These are phyloP conservation scores for Metellina segmentata DNA, from an alignment of 2,888 invertebrate species.

Conservation along the genomic window DNA sequence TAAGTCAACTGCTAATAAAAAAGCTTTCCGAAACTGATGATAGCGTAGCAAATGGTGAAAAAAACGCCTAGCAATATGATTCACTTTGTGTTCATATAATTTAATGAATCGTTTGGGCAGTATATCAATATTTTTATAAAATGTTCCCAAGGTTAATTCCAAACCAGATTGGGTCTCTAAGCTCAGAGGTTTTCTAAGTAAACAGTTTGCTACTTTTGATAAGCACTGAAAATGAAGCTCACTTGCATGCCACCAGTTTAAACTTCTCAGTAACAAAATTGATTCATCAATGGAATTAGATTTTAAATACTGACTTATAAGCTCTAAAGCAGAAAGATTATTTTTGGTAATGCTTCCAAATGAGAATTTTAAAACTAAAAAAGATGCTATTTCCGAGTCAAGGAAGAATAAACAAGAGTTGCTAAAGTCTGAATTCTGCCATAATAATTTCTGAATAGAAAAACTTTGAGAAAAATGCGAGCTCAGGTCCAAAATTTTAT, in stretches of 20 bases:
- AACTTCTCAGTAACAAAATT: slow-evolving; percentile 85
- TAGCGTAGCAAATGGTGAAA: slow-evolving; percentile 77
- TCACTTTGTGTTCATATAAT: slow-evolving; percentile 88
- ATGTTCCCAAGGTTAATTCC: slow-evolving; percentile 90
- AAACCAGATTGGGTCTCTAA: slow-evolving; percentile 86
- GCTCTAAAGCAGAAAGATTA: slow-evolving; percentile 84
- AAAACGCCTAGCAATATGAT: slow-evolving; percentile 87
- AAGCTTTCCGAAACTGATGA: slow-evolving; percentile 77
- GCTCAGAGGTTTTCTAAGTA: slow-evolving; percentile 84
- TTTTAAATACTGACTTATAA: slow-evolving; percentile 86
- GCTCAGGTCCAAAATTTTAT: slow-evolving; percentile 86
- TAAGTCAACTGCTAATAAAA: slow-evolving; percentile 78
- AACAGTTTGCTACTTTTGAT: slow-evolving; percentile 87
- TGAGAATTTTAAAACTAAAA: slow-evolving; percentile 80
- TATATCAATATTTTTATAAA: slow-evolving; percentile 87
- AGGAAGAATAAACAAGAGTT: slow-evolving; percentile 80
- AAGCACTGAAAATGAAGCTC: slow-evolving; percentile 88
- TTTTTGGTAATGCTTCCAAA: slow-evolving; percentile 80
- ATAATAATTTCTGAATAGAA: slow-evolving; percentile 84
- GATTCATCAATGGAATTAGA: slow-evolving; percentile 86
- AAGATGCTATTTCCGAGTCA: slow-evolving; percentile 83
- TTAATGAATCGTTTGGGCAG: slow-evolving; percentile 86
- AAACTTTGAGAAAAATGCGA: slow-evolving; percentile 85
- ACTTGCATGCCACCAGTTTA: slow-evolving; percentile 91
- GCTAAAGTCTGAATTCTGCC: slow-evolving; percentile 83